These are phyloP conservation scores for Nannoperca australis DNA, from an alignment of 2,797 vertebrate species.

Conservation along the genomic window DNA sequence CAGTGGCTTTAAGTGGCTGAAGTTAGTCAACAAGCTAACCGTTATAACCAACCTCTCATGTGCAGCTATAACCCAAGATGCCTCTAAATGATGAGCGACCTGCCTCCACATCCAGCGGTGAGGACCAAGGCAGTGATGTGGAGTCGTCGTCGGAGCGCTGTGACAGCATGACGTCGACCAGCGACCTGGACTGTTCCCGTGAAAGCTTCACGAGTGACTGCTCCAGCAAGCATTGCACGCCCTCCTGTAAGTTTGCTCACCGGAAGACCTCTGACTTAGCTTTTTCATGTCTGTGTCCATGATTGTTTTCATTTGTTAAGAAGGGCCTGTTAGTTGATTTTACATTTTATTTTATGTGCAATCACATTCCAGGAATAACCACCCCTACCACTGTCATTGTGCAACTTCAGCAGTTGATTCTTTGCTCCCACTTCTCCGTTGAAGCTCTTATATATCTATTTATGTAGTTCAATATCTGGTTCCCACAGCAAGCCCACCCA, in stretches of 20 bases:
- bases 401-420: neutral
- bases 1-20: neutral
- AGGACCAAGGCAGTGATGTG: slow-evolving; percentile 89
- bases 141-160: slow-evolving; percentile 89
- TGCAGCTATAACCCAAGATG: slow-evolving; percentile 84
- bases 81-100: slow-evolving; percentile 89
- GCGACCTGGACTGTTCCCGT: slow-evolving; percentile 89
- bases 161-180: slow-evolving; percentile 88
- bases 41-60: slow-evolving; percentile 22
- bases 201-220: slow-evolving; percentile 92
- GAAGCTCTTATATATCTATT: neutral
- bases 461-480: slow-evolving; percentile 20
- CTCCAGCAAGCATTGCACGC: slow-evolving; percentile 93
- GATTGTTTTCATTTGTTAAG: neutral
- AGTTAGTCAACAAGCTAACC: neutral
- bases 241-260: slow-evolving; percentile 87
- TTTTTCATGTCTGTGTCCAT: neutral
- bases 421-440: too few species aligned
- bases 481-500: slow-evolving; percentile 91
- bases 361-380: neutral
- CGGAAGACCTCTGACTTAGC: neutral
- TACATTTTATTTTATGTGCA: neutral
- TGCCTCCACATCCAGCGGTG: slow-evolving; percentile 78
- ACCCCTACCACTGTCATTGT: neutral
- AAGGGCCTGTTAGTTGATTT: neutral